These are phyloP conservation scores for Scyliorhinus canicula DNA, from an alignment of 2,797 vertebrate species.

Conservation along the genomic window DNA sequence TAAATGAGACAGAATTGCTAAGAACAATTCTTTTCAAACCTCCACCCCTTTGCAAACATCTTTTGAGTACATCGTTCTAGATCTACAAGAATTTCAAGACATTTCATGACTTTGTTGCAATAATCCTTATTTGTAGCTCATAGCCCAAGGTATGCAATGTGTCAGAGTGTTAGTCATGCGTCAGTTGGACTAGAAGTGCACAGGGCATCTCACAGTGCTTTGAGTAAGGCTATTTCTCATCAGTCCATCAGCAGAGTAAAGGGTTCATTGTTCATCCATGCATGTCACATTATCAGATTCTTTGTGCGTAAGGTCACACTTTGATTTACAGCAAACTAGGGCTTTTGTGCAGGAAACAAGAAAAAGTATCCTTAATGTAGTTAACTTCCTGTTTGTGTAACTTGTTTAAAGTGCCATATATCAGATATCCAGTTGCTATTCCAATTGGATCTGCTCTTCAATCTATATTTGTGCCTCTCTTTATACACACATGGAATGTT, in stretches of 20 bases:
- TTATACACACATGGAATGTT: background rate
- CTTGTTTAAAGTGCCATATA: background rate
- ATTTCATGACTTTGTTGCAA: background rate
- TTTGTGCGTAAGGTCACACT: slow-evolving; percentile 1
- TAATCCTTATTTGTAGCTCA: background rate
- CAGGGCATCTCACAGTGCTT: background rate
- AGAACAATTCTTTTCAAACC: background rate
- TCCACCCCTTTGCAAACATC: background rate
- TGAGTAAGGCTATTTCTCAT: background rate
- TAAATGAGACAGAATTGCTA: background rate
- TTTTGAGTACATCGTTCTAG: background rate
- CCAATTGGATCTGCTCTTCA: background rate
- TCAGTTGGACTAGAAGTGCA: background rate
- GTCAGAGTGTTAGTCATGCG: background rate
- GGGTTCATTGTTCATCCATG: background rate
- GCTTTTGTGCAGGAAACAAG: background rate
- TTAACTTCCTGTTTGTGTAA: background rate
- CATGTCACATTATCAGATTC: background rate
- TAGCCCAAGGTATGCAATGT: background rate
- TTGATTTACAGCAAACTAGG: background rate
- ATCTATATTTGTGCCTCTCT: background rate
- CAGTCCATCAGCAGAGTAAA: background rate
- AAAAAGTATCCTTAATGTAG: background rate
- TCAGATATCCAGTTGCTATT: background rate
- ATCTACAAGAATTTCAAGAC: background rate